Conservation (phyloP, 2,888 invertebrate genomes). For the Ectemnius continuus region DNA sequence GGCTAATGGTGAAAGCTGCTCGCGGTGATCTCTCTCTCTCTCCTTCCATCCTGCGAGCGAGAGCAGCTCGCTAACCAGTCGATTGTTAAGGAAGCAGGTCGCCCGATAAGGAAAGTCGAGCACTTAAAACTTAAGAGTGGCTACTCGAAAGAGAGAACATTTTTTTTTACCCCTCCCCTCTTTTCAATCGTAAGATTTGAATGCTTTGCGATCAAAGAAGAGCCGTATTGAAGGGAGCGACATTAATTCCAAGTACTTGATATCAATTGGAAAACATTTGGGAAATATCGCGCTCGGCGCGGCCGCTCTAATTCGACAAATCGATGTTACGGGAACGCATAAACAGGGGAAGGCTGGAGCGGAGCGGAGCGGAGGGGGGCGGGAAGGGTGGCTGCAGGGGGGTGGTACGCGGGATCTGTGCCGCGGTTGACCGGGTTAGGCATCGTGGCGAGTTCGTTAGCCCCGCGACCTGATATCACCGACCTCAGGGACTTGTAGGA, state of each 20-base stretch:
- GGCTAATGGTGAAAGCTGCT: slow-evolving; percentile 46
- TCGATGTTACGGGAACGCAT: slow-evolving; percentile 57
- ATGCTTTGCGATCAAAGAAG: neutral
- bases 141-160: too few relatives aligned
- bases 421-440: slow-evolving; percentile 76
- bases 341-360: slow-evolving; percentile 37
- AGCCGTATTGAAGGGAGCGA: neutral
- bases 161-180: too few relatives aligned
- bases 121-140: too few relatives aligned
- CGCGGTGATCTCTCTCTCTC: slow-evolving; percentile 17
- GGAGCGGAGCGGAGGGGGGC: slow-evolving; percentile 7
- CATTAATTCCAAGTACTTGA: neutral
- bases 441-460: slow-evolving; percentile 72
- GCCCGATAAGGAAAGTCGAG: neutral
- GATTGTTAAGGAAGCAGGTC: slow-evolving; percentile 13
- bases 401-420: slow-evolving; percentile 65
- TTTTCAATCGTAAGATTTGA: too few relatives aligned
- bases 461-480: slow-evolving; percentile 62
- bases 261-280: slow-evolving; percentile 10
- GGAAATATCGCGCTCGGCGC: slow-evolving; percentile 21
- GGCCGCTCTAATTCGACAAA: slow-evolving; percentile 48
- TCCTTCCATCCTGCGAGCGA: neutral
- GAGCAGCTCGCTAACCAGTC: too few relatives aligned
- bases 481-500: slow-evolving; percentile 48
- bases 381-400: slow-evolving; percentile 12